Conservation (phyloP, 2,888 invertebrate genomes). For the Neoitamus cyanurus region DNA sequence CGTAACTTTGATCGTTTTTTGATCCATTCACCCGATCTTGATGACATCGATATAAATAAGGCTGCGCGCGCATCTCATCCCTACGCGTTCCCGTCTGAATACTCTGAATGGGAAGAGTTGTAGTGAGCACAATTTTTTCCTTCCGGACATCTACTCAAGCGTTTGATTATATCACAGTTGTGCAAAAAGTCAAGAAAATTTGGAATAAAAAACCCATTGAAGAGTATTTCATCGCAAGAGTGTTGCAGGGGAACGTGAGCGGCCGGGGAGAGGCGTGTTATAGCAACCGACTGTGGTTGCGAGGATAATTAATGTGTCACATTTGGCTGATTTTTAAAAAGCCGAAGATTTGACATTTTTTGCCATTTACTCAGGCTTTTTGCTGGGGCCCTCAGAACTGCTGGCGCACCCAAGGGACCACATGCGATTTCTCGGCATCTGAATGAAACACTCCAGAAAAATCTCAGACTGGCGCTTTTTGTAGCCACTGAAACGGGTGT, state of each 20-base stretch:
- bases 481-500: neutral
- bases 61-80: slow-evolving; percentile 25
- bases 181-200: neutral
- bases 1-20: slow-evolving; percentile 43
- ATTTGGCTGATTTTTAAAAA: slow-evolving; percentile 39
- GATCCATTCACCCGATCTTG: slow-evolving; percentile 30
- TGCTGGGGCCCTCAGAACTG: neutral
- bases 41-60: slow-evolving; percentile 46
- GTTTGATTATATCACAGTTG: slow-evolving; percentile 34
- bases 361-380: slow-evolving; percentile 31
- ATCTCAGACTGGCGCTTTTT: neutral
- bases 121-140: slow-evolving; percentile 14
- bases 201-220: neutral
- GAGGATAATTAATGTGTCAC: slow-evolving; percentile 42
- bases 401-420: neutral
- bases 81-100: neutral
- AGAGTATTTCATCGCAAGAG: neutral
- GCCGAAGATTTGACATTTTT: slow-evolving; percentile 40
- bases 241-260: neutral
- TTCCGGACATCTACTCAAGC: slow-evolving; percentile 29
- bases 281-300: neutral
- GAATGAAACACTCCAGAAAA: neutral
- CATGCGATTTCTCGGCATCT: neutral
- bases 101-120: neutral
- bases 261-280: neutral